A percentile compares a stretch with the other conserved stretches of the same genome.
These are phyloP conservation scores for Heliconius hewitsoni DNA, from an alignment of 1,140 invertebrate species.

Conservation along the genomic window DNA sequence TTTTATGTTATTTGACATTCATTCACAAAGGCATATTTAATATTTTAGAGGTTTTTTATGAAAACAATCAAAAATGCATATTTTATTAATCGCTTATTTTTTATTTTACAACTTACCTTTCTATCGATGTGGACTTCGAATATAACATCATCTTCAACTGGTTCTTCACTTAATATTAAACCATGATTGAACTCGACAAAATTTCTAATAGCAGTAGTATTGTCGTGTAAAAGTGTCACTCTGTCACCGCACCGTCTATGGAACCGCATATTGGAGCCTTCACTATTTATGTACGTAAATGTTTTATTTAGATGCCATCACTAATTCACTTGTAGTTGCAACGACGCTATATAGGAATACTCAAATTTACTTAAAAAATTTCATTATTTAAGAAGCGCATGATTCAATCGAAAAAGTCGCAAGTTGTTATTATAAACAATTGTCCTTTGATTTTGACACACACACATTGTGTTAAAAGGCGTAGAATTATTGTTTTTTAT, in stretches of 20 bases:
- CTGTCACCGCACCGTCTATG: constrained; percentile 90
- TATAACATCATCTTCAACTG: constrained; percentile 90
- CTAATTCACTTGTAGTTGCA: neutral
- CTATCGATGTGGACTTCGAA: constrained; percentile 95
- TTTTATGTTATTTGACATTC: too few species aligned
- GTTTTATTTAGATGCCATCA: neutral
- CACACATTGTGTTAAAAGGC: neutral
- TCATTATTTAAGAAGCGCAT: neutral
- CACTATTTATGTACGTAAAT: neutral
- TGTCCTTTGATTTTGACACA: neutral
- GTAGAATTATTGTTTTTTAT: neutral
- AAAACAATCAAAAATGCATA: neutral
- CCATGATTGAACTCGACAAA: constrained; percentile 88
- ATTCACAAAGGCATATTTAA: too few species aligned
- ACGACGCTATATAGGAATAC: neutral
- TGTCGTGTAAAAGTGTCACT: constrained; percentile 90
- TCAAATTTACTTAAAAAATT: neutral
- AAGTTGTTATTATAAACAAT: neutral
- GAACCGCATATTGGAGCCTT: constrained; percentile 24
- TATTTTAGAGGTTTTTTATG: too few species aligned
- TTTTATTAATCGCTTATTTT: neutral
- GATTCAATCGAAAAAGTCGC: neutral
- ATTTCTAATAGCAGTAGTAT: constrained; percentile 90
- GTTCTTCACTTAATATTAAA: constrained; percentile 89
- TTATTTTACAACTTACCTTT: constrained; percentile 84